Base-by-base conservation (phyloP, 2,888 invertebrate genomes). In the Aleiodes testaceus region DNA sequence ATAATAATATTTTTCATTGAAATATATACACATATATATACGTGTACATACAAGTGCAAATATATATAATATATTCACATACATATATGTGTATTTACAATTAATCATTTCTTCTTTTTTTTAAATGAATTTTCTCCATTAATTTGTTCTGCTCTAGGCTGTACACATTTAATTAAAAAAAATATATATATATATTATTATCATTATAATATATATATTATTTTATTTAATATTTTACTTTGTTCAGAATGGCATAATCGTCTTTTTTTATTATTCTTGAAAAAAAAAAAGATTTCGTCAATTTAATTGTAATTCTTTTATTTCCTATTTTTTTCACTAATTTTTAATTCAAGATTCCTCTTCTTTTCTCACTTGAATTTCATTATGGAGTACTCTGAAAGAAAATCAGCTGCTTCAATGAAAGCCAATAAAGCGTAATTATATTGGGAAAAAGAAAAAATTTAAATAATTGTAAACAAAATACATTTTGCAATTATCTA, bases 71-170 rank as follows among this genome's bases (percentile, higher is more conserved):
- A 67, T 72, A 66, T 69, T 66, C 69, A 69, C 69, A 72, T 69
- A 72, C 69, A 75, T 69, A 61, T 72, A 72, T 69, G 74, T 69
- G 72, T 69, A 72, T 74, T 68, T 65, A 66, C 66, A 72, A 70
- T 66, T 55, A 52, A 67, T 53, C 61, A 72, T 30, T 70, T 16
- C 36, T 59, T 20, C 61, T 66, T 50, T 53, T 66, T 66, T 44
- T 14, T 66, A 65, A 72, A 16, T 50, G 18, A 49, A 22, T 45
- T 22, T 55, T 67, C 44, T 22, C 36, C 47, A 26, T 65, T 42
- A 22, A 47, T 20, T 42, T 22, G 20, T 36, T 69, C 44, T 63
- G 45, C 22, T 16, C 50, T 26, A 49, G 26, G 16, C 36, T 26
- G 36, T 69, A 64, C 36, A 61, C 26, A 26, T 26, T 26, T 3